These are phyloP conservation scores for Falcunculus frontatus DNA, from an alignment of 2,113 vertebrate genomes.

Conservation along the genomic window DNA sequence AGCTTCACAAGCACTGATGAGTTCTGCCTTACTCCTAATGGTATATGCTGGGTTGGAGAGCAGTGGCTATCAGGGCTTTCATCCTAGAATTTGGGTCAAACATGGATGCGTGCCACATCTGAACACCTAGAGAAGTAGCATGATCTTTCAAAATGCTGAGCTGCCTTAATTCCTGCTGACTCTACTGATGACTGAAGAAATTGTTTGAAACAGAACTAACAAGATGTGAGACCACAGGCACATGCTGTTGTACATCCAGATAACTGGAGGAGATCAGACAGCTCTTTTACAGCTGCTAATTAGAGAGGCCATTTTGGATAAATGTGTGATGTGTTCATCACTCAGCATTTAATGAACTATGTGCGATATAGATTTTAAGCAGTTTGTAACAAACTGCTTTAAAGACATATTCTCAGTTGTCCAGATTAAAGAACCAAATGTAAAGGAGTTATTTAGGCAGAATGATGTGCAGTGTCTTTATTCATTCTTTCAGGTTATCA, in stretches of 20 bases:
- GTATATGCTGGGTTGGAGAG: fast-evolving
- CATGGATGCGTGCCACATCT: neutral
- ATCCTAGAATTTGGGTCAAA: neutral
- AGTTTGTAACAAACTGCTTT: neutral
- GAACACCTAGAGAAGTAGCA: neutral
- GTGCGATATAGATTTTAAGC: neutral
- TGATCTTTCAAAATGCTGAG: neutral
- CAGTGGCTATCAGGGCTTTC: neutral
- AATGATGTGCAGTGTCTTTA: neutral
- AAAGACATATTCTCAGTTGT: neutral
- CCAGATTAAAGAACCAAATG: conserved; percentile 18
- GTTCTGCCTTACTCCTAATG: neutral
- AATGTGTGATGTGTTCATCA: neutral
- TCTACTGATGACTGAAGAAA: neutral
- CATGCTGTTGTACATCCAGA: fast-evolving
- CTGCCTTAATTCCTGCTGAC: neutral
- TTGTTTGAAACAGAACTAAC: neutral
- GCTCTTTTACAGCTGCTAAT: conserved; percentile 2
- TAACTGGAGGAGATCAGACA: neutral
- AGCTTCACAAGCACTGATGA: neutral
- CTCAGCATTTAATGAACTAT: neutral
- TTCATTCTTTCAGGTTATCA: neutral
- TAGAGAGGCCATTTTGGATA: neutral
- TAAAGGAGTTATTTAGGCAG: neutral
- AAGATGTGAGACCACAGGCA: neutral